phyloP scores from a whole-genome alignment of 2,113 vertebrate species.

The Thomomys bottae region DNA sequence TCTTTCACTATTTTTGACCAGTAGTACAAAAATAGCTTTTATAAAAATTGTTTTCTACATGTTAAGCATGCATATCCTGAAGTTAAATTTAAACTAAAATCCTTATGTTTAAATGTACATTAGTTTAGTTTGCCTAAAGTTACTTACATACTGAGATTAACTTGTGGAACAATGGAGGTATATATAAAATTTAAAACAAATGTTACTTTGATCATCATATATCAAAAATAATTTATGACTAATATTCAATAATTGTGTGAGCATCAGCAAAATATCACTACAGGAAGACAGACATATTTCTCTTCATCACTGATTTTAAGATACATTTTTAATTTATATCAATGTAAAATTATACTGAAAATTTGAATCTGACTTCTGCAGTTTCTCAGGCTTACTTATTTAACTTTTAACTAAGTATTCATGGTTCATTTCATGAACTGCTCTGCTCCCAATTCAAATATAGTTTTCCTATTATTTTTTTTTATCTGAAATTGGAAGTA shows the following conservation, averaged over 20 bases:
- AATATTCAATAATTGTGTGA: not conserved
- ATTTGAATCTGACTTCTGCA: not conserved
- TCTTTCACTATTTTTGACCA: not conserved
- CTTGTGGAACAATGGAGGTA: not conserved
- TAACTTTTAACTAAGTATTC: not conserved
- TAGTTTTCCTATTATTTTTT: conserved; percentile 51
- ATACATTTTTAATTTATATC: not conserved
- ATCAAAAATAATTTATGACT: not conserved
- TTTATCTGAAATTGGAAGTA: conserved; percentile 61
- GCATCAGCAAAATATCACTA: not conserved
- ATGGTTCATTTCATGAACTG: conserved; percentile 11
- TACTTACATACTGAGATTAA: not conserved
- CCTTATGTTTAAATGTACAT: too few relatives aligned
- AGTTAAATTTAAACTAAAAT: not conserved
- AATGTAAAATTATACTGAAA: not conserved
- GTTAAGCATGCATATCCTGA: not conserved
- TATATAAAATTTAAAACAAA: not conserved
- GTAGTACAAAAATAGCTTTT: not conserved
- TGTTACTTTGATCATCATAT: not conserved
- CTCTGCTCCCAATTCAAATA: conserved; percentile 28
- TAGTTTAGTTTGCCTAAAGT: not conserved
- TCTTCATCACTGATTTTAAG: not conserved
- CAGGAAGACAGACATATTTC: not conserved
- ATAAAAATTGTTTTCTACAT: not conserved
- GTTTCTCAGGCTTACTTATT: not conserved